phyloP scores from a whole-genome alignment of 2,888 invertebrate species.

The Aleiodes leptofemur region DNA sequence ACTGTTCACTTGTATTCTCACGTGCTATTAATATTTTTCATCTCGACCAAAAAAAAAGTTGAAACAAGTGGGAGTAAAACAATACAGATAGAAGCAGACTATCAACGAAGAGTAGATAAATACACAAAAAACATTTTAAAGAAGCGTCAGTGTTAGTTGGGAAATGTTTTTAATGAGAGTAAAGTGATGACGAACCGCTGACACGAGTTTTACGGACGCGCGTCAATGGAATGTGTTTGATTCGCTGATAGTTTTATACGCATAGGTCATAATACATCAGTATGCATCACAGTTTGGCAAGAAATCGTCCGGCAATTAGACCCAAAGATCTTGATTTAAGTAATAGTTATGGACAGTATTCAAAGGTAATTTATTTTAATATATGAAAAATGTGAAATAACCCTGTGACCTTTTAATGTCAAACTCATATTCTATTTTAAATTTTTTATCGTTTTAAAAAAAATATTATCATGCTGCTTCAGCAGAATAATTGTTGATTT shows the following conservation, averaged over 20 bases:
- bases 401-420: slow-evolving; percentile 3
- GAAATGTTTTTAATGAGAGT: slow-evolving; percentile 43
- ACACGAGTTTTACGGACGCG: slow-evolving; percentile 24
- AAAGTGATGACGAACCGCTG: slow-evolving; percentile 46
- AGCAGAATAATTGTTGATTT: too few species aligned
- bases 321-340: slow-evolving; percentile 58
- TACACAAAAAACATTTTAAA: neutral
- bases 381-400: neutral
- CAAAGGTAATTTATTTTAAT: slow-evolving; percentile 51
- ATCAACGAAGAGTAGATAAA: slow-evolving; percentile 2
- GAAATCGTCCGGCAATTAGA: slow-evolving; percentile 51
- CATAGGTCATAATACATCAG: slow-evolving; percentile 15
- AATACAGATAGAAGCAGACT: slow-evolving; percentile 7
- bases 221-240: slow-evolving; percentile 35
- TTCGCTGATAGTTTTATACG: slow-evolving; percentile 24
- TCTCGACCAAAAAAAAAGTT: neutral
- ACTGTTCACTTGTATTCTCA: slow-evolving; percentile 42
- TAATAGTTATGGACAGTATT: slow-evolving; percentile 49
- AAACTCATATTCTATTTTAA: neutral
- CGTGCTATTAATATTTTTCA: slow-evolving; percentile 42
- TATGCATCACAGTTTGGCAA: slow-evolving; percentile 52
- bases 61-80: slow-evolving; percentile 18
- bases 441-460: too few species aligned
- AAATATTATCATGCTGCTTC: too few species aligned
- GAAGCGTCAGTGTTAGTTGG: slow-evolving; percentile 13